A percentile compares a stretch with the other conserved stretches of the same genome.
Conservation (phyloP, 2,888 invertebrate species). For the Pelosia muscerda region DNA sequence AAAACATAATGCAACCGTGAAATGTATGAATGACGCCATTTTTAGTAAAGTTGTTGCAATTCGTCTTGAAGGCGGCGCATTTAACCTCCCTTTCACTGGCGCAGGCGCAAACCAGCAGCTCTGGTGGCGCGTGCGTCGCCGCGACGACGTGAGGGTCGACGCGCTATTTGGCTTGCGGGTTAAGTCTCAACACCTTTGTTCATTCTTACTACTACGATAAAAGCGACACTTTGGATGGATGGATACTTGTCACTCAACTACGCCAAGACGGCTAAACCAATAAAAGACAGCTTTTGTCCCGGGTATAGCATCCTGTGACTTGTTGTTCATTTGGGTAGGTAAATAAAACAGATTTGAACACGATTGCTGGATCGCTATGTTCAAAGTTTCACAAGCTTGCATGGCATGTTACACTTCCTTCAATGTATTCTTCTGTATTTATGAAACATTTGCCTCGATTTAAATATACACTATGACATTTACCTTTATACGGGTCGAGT, state of each 20-base stretch:
- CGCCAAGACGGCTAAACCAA: no score
- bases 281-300: neutral
- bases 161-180: constrained; percentile 68
- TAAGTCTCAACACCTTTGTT: constrained; percentile 37
- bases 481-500: constrained; percentile 65
- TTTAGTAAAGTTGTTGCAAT: constrained; percentile 83
- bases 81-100: constrained; percentile 84
- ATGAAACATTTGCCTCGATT: constrained; percentile 1
- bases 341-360: constrained; percentile 3
- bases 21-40: constrained; percentile 84
- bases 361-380: neutral
- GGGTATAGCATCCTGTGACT: neutral
- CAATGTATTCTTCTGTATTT: neutral
- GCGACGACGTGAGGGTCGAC: constrained; percentile 59
- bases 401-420: neutral
- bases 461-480: constrained; percentile 61
- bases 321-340: no score
- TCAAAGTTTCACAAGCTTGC: neutral
- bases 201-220: neutral
- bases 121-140: constrained; percentile 35
- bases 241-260: neutral
- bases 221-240: neutral
- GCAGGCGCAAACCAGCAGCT: constrained; percentile 53
- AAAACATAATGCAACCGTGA: constrained; percentile 76
- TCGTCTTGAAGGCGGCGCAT: constrained; percentile 73